Evolutionary conservation across 2,888 invertebrate genomes (phyloP), one percentile per base, ranked within the genome.

Genomic region (Limnephilus marmoratus): DNA sequence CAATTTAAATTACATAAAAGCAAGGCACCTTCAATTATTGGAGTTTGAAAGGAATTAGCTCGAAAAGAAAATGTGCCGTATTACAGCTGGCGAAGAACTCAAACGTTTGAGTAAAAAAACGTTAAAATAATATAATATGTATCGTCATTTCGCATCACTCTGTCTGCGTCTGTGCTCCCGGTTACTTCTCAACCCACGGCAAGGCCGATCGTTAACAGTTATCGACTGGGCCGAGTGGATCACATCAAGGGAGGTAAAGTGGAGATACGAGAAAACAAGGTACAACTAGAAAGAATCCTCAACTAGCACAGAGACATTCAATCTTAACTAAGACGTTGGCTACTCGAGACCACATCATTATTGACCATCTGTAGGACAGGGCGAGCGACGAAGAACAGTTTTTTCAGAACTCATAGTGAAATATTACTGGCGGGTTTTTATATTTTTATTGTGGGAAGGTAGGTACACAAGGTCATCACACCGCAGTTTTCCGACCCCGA

Each of bases 151-250:
- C 88, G 88, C 88, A 80, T 29, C 29, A 86, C 45, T 37, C n/a
- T n/a, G 45, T 29, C 88, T 53, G 81, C 24, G n/a, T 80, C 49
- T 45, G 11, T 45, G 85, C 34, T 34, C 41, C 37, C 18, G 24
- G 29, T 86, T 49, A 34, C 80, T 89, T 80, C 90, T 91, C 37
- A 81, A 91, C 91, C 91, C 15, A 24, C 82, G 89, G 89, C 91
- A 91, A 91, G 91, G 91, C 82, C 91, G 91, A 83, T 90, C 82
- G 29, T 82, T 82, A 49, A 82, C 90, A 37, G 80, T 81, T 89
- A 89, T 89, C 88, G 80, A 80, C 80, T 53, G 87, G 34, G 88
- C 81, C 37, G 80, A 88, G 88, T 49, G 5, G 41, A 86, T 80
- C 80, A n/a, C 68, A 68, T 80, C 80, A 12, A 31, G 88, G 81